Conservation (phyloP, 2,113 vertebrate genomes). For the Cavia porcellus region DNA sequence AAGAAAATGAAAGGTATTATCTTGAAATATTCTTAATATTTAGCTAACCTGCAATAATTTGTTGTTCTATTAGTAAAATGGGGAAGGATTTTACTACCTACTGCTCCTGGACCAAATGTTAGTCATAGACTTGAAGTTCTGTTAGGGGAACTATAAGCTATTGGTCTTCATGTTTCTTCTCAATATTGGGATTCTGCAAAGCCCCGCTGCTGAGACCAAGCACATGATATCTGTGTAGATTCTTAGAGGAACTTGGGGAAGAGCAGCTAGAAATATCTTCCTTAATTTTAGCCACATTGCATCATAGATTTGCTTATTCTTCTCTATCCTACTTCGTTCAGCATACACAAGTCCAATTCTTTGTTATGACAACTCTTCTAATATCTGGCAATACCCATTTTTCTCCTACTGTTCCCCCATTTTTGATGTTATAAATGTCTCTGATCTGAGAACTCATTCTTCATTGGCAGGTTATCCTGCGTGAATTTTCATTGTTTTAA, state of each 20-base stretch:
- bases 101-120: background rate
- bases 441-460: background rate
- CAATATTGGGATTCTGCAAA: background rate
- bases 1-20: constrained; percentile 94
- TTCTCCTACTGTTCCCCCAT: background rate
- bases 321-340: background rate
- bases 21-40: constrained; percentile 20
- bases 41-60: background rate
- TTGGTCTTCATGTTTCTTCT: background rate
- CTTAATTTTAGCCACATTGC: background rate
- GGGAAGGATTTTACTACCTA: background rate
- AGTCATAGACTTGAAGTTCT: background rate
- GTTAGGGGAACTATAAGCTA: background rate
- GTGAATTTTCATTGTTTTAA: background rate
- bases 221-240: background rate
- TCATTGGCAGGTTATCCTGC: background rate
- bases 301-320: background rate
- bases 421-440: background rate
- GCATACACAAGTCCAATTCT: background rate
- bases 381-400: background rate
- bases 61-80: background rate
- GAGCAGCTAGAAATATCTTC: background rate
- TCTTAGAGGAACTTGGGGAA: background rate
- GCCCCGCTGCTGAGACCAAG: background rate
- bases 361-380: background rate